phyloP scores from a whole-genome alignment of 2,797 vertebrate species.

The Avahi laniger region DNA sequence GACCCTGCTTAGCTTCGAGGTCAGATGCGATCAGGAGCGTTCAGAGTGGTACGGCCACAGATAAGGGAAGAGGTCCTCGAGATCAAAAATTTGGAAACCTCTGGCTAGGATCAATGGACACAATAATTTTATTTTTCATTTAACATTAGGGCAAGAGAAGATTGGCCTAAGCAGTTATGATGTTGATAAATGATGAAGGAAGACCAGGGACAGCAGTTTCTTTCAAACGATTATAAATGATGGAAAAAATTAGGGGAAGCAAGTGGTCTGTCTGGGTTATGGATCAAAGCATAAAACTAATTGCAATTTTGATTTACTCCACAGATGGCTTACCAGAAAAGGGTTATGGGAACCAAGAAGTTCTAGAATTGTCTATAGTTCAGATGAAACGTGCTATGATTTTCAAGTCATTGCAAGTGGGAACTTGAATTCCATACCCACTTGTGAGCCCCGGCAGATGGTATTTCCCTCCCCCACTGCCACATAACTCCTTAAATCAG shows the following conservation, averaged over 20 bases:
- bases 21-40: too few species aligned
- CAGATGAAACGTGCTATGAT: neutral
- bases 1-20: too few species aligned
- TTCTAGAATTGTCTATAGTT: neutral
- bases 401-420: neutral
- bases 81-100: neutral
- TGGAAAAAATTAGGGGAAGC: neutral
- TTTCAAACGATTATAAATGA: neutral
- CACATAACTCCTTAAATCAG: constrained; percentile 22
- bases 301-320: neutral
- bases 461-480: neutral
- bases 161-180: neutral
- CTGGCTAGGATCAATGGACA: neutral
- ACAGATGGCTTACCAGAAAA: neutral
- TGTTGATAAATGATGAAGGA: neutral
- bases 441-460: neutral
- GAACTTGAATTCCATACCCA: neutral
- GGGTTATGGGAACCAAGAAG: neutral
- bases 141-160: neutral
- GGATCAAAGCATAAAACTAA: neutral
- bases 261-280: neutral
- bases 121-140: neutral
- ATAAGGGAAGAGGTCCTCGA: neutral
- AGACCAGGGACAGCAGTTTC: neutral
- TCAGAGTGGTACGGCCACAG: too few species aligned